These are phyloP conservation scores for Myiozetetes cayanensis DNA, from an alignment of 2,113 vertebrate genomes.

Conservation along the genomic window DNA sequence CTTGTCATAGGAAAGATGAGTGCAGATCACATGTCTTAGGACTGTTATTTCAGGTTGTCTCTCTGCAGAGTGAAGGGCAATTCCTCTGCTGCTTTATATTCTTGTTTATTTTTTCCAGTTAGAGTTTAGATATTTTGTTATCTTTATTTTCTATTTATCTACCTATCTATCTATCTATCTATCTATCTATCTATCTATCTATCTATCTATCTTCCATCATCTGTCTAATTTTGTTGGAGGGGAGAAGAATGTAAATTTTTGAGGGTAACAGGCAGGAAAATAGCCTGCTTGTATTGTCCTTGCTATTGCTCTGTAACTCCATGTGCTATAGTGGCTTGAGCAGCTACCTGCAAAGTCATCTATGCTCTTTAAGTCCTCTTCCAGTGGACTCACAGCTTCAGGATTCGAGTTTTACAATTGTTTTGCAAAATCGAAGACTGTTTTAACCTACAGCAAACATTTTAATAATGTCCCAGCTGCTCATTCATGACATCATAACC, in stretches of 20 bases:
- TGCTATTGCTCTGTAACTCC: background rate
- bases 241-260: background rate
- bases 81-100: background rate
- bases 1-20: background rate
- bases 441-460: background rate
- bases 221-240: background rate
- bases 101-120: background rate
- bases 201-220: background rate
- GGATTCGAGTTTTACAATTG: background rate
- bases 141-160: background rate
- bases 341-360: background rate
- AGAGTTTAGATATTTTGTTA: background rate
- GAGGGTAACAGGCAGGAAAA: background rate
- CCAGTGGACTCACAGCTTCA: background rate
- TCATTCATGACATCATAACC: background rate
- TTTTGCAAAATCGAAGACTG: background rate
- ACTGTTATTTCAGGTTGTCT: background rate
- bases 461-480: background rate
- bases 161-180: background rate
- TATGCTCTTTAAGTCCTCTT: background rate
- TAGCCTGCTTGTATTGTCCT: background rate
- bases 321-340: background rate
- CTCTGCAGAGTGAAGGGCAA: background rate
- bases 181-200: background rate
- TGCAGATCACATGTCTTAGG: background rate